phyloP scores from a whole-genome alignment of 2,888 invertebrate genomes.

The Pandemis cinnamomeana region DNA sequence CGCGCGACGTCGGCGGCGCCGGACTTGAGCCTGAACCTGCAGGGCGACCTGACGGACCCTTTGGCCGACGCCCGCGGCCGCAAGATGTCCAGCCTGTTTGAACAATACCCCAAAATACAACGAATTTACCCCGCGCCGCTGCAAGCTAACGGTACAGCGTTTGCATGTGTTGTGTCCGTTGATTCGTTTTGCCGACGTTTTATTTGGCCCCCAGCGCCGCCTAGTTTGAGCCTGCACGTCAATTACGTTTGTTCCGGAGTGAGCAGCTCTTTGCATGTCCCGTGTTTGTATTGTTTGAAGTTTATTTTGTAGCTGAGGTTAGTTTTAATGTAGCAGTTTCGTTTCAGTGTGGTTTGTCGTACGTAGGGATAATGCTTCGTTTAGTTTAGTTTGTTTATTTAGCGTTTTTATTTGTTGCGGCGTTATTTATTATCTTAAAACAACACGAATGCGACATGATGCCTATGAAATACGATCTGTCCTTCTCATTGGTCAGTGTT shows the following conservation, averaged over 20 bases:
- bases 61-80: constrained; percentile 75
- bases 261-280: constrained; percentile 72
- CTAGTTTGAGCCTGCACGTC: constrained; percentile 72
- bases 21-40: constrained; percentile 75
- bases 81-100: constrained; percentile 88
- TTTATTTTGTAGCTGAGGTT: constrained; percentile 62
- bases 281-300: constrained; percentile 68
- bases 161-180: constrained; percentile 68
- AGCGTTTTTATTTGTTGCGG: constrained; percentile 9
- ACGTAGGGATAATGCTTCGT: constrained; percentile 8
- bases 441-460: not conserved
- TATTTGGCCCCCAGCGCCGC: constrained; percentile 57
- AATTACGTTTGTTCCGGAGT: constrained; percentile 68
- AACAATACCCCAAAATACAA: constrained; percentile 90
- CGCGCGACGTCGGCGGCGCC: constrained; percentile 62
- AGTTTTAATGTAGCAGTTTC: constrained; percentile 44
- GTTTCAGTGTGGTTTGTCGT: constrained; percentile 27
- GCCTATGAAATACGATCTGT: not conserved
- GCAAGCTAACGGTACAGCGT: constrained; percentile 75
- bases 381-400: not conserved
- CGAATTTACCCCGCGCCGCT: constrained; percentile 89
- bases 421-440: not conserved
- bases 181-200: constrained; percentile 64
- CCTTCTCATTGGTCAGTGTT: not conserved
- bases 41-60: constrained; percentile 72